A percentile compares a stretch with the other conserved stretches of the same genome.
Evolutionary conservation across 2,113 vertebrate genomes (phyloP).

Genomic region (Datnioides undecimradiatus): DNA sequence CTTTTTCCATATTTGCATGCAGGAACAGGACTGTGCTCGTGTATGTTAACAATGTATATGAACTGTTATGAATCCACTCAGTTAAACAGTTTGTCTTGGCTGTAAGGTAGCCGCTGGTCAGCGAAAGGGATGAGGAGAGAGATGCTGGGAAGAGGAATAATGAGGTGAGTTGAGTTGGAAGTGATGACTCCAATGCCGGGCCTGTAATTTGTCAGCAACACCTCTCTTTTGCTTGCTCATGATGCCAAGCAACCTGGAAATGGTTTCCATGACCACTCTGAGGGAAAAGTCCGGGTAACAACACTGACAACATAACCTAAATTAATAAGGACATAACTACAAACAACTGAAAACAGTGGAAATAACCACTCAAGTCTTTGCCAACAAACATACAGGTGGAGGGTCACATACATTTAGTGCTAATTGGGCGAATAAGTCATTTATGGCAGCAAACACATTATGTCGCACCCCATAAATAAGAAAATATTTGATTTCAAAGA

Average conservation of each 20-base stretch:
- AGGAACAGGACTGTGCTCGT: background rate
- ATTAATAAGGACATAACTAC: conserved; percentile 19
- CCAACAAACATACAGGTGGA: conserved; percentile 13
- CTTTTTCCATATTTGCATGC: conserved; percentile 33
- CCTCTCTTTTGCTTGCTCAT: conserved; percentile 54
- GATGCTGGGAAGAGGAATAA: conserved; percentile 61
- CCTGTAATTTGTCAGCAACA: conserved; percentile 73
- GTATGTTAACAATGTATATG: conserved; percentile 37
- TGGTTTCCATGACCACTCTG: conserved; percentile 51
- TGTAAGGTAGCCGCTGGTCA: conserved; percentile 54
- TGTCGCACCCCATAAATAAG: conserved; percentile 25
- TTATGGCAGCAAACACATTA: conserved; percentile 16
- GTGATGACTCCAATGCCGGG: conserved; percentile 62
- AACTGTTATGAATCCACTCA: conserved; percentile 49
- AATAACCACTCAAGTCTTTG: background rate
- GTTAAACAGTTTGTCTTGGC: conserved; percentile 63
- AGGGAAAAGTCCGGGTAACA: conserved; percentile 30
- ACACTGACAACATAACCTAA: conserved; percentile 42
- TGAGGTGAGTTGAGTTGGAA: conserved; percentile 67
- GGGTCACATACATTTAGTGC: background rate
- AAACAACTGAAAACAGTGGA: conserved; percentile 27
- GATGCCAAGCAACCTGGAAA: conserved; percentile 69
- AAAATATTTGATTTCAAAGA: conserved; percentile 14
- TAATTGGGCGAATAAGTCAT: conserved; percentile 4
- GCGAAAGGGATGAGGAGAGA: conserved; percentile 34